phyloP scores from a whole-genome alignment of 92 coral and sea anemone species.

The Zoanthus sociatus region DNA sequence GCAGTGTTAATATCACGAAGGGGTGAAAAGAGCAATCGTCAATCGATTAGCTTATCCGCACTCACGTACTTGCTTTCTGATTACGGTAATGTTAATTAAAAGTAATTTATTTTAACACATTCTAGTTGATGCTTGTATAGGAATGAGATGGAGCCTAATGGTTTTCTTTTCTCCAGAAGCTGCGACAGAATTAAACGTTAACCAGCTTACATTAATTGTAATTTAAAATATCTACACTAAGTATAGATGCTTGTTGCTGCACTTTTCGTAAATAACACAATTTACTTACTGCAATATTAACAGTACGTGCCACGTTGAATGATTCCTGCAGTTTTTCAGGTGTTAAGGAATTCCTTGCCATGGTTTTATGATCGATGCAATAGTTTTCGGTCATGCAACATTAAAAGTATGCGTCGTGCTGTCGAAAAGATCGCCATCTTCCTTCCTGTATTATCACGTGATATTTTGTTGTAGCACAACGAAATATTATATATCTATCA shows the following conservation, averaged over 20 bases:
- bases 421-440: slow-evolving; percentile 57
- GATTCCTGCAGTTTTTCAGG: slow-evolving; percentile 77
- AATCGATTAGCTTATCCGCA: too few relatives aligned
- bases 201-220: too few relatives aligned
- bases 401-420: slow-evolving; percentile 38
- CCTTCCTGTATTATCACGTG: slow-evolving; percentile 62
- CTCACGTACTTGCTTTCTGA: too few relatives aligned
- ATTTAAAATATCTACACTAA: background rate
- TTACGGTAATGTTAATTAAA: too few relatives aligned
- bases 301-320: slow-evolving; percentile 80
- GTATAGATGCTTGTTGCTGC: background rate
- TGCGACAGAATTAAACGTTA: too few relatives aligned
- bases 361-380: slow-evolving; percentile 56
- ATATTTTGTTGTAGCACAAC: background rate
- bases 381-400: slow-evolving; percentile 20
- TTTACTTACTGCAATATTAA: slow-evolving; percentile 79
- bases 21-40: too few relatives aligned
- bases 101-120: too few relatives aligned
- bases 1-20: too few relatives aligned
- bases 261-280: background rate
- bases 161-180: too few relatives aligned
- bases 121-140: too few relatives aligned
- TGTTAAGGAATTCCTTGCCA: slow-evolving; percentile 78
- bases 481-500: background rate
- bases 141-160: too few relatives aligned